Percentiles rank a stretch among this genome's conserved stretches.
Conservation (phyloP, 2,888 invertebrate species). For the Athrips mouffetella region DNA sequence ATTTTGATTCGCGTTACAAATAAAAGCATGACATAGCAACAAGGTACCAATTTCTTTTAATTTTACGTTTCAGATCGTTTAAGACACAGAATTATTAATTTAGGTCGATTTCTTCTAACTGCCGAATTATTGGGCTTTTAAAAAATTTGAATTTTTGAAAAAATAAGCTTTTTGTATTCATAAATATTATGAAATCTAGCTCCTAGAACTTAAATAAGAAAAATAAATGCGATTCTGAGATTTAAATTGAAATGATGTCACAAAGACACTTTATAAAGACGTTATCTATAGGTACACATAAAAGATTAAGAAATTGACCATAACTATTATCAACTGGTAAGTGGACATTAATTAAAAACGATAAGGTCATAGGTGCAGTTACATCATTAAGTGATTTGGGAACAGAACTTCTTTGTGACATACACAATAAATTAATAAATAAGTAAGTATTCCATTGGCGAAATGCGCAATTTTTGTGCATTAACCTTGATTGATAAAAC, state of each 20-base stretch:
- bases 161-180: no score
- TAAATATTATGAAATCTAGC: constrained; percentile 27
- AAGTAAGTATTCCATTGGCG: background rate
- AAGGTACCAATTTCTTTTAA: no score
- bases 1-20: no score
- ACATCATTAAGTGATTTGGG: background rate
- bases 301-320: constrained; percentile 38
- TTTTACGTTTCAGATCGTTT: no score
- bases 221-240: constrained; percentile 58
- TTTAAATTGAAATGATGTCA: constrained; percentile 30
- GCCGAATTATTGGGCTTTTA: no score
- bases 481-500: no score
- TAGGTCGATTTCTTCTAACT: no score
- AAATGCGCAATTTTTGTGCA: no score
- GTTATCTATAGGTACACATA: constrained; percentile 18
- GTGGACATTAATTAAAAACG: constrained; percentile 20
- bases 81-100: no score
- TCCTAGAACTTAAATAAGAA: constrained; percentile 43
- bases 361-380: background rate
- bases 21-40: no score
- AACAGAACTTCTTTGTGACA: constrained; percentile 5
- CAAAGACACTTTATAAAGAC: constrained; percentile 32
- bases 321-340: background rate
- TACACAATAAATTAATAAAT: background rate
- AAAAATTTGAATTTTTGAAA: no score